Evolutionary conservation across 1,140 invertebrate species (phyloP), one percentile per base, ranked within the genome.

Genomic region (Drosophila carrolli): DNA sequence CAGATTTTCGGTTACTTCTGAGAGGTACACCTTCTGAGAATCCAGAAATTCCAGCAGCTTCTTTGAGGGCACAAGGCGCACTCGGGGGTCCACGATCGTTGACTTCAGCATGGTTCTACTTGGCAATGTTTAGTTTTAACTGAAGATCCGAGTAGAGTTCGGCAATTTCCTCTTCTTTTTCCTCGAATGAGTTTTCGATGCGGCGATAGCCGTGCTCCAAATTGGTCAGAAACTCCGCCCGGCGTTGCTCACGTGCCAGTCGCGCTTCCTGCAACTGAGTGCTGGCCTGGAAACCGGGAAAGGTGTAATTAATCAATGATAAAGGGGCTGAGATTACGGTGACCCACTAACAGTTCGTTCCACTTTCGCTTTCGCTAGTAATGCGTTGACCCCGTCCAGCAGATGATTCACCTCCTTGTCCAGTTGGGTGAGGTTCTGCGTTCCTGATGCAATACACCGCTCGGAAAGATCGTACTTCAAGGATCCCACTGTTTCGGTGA

Each of bases 401-500:
- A 91, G 51, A 19, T 61, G 56, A 46, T 83, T 89, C 11, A 91
- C 78, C 50, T 79, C 75, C 29, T 43, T 59, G n/a, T 62, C 53
- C 19, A 92, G 44, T 37, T 81, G 44, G 13, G 29, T 38, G 0
- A 91, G 79, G 23, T 81, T 63, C 50, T 85, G 51, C 7, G 68
- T 65, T 70, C 79, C 92, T 7, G 81, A 67, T 86, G 93, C 59
- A 58, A 93, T 92, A 47, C 72, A 82, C 29, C 71, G 81, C 16
- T 85, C 68, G 4, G 79, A 91, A 16, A 91, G 53, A 55, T 91
- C 91, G 85, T 91, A 96, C 90, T 95, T 95, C 1, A 97, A 94
- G 77, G 97, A 96, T 11, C 96, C 96, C 14, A 96, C 93, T 70
- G 95, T 95, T 92, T 97, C 96, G 27, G 97, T 93, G 46, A 96